Evolutionary conservation across 2,888 invertebrate species (phyloP).

Genomic region (Xestoiulus laeticollis): DNA sequence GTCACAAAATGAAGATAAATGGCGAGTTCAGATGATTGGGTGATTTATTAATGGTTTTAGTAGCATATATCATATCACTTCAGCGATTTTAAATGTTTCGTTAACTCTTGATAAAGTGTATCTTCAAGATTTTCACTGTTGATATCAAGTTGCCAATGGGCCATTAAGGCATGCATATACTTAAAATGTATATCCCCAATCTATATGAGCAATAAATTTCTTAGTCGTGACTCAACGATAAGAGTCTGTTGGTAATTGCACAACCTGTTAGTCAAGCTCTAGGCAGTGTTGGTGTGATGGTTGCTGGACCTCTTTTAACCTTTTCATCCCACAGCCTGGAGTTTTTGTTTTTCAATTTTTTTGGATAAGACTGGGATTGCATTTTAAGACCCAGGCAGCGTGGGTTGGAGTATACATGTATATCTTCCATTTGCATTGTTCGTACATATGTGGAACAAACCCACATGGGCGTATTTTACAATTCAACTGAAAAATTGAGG

Average conservation of each 20-base stretch:
- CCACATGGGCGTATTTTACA: neutral
- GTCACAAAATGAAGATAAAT: neutral
- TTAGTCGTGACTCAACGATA: constrained; percentile 3
- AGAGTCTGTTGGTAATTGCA: neutral
- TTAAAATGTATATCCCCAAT: neutral
- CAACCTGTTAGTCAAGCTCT: neutral
- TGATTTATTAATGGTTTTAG: neutral
- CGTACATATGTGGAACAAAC: neutral
- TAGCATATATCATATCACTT: neutral
- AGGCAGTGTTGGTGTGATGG: neutral
- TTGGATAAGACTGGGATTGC: neutral
- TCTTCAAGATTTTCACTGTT: neutral
- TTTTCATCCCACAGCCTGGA: neutral
- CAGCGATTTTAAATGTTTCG: neutral
- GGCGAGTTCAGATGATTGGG: neutral
- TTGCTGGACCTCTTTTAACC: neutral
- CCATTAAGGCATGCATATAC: neutral
- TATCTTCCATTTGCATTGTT: neutral
- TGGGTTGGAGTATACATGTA: neutral
- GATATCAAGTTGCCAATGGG: neutral
- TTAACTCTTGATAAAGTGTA: neutral
- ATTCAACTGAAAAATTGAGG: neutral
- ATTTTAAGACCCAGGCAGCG: neutral
- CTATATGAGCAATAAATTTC: neutral
- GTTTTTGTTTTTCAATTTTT: neutral